These are phyloP conservation scores for Spilogale gracilis DNA, from an alignment of 2,113 vertebrate species.

Conservation along the genomic window DNA sequence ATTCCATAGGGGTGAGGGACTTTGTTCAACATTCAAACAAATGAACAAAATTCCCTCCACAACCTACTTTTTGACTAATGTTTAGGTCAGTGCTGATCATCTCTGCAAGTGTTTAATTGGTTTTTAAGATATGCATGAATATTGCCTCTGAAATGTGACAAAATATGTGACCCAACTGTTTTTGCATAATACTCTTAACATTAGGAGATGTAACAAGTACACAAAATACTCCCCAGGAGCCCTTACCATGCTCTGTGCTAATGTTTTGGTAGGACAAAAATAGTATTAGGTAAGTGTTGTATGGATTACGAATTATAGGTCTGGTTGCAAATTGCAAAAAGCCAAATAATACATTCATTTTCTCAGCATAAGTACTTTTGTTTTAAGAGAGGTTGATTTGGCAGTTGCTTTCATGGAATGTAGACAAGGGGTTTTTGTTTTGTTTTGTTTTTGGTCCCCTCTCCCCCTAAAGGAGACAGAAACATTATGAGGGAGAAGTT, in stretches of 20 bases:
- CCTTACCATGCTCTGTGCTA: background rate
- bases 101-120: background rate
- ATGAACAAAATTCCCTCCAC: background rate
- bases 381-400: conserved; percentile 35
- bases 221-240: background rate
- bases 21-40: background rate
- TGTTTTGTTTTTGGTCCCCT: background rate
- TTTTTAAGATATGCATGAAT: background rate
- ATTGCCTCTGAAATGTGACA: background rate
- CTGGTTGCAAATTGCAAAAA: background rate
- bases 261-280: conserved; percentile 37
- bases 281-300: background rate
- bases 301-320: background rate
- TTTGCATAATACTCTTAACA: background rate
- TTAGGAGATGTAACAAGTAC: background rate
- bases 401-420: background rate
- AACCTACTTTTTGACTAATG: background rate
- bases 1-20: background rate
- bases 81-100: background rate
- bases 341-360: background rate
- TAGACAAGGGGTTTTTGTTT: background rate
- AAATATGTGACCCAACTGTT: background rate
- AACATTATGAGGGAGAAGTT: background rate
- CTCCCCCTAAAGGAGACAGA: background rate
- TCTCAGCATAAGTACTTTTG: conserved; percentile 43